Percentiles rank a stretch among this genome's conserved stretches.
Conservation (phyloP, 2,888 invertebrate species). For the Pterobdella sp. region DNA sequence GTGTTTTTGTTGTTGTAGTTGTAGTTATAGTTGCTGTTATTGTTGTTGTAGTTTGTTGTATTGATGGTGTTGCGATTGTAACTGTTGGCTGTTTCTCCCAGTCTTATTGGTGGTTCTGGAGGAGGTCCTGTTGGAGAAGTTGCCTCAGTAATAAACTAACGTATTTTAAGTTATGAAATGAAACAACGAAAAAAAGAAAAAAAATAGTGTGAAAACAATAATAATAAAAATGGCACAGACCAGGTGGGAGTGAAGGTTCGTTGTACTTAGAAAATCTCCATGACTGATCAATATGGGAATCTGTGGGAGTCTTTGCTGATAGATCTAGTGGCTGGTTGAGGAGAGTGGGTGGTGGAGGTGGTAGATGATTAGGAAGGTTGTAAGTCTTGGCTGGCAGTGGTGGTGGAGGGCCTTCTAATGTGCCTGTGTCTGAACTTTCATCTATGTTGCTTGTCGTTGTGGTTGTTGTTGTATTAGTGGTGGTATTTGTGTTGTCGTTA, state of each 20-base stretch:
- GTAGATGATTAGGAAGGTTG: constrained; percentile 19
- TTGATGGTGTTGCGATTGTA: background rate
- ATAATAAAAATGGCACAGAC: background rate
- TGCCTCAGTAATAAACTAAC: too few relatives aligned
- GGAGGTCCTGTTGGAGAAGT: too few relatives aligned
- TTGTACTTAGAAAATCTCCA: constrained; percentile 11
- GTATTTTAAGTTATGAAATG: too few relatives aligned
- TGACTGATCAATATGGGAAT: constrained; percentile 15
- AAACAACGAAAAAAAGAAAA: background rate
- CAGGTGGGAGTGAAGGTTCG: constrained; percentile 4
- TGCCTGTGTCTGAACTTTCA: constrained; percentile 2
- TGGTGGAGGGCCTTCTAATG: constrained; percentile 23
- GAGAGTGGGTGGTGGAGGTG: constrained; percentile 23
- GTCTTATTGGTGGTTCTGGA: constrained; percentile 21
- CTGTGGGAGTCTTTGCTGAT: constrained; percentile 10
- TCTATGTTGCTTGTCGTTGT: background rate
- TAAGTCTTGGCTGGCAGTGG: constrained; percentile 27
- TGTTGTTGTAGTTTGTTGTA: background rate
- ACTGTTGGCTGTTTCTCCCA: background rate
- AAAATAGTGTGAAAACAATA: background rate
- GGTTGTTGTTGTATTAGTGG: background rate
- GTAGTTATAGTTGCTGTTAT: background rate
- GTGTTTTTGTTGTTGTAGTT: background rate
- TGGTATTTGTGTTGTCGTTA: background rate
- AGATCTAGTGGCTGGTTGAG: constrained; percentile 15